These are phyloP conservation scores for Lithophane socia DNA, from an alignment of 2,888 invertebrate species.

Conservation along the genomic window DNA sequence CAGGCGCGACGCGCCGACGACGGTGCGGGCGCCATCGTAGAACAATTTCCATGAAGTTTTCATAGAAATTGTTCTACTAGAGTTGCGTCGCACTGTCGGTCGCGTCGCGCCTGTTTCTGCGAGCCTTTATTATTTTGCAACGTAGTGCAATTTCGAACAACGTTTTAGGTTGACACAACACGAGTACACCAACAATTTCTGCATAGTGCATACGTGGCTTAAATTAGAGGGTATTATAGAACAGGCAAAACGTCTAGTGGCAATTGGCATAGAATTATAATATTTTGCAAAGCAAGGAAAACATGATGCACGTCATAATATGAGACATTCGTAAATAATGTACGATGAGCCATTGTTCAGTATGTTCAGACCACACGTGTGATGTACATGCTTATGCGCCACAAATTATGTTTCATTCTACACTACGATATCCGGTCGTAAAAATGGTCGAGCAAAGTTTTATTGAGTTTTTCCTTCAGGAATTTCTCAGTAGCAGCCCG, in stretches of 20 bases:
- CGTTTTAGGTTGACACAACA: constrained; percentile 10
- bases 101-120: too few relatives aligned
- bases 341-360: constrained; percentile 52
- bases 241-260: background rate
- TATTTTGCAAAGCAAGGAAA: constrained; percentile 46
- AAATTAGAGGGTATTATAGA: background rate
- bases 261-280: constrained; percentile 27
- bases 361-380: constrained; percentile 27
- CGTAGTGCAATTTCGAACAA: background rate
- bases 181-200: constrained; percentile 20
- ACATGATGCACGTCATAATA: constrained; percentile 33
- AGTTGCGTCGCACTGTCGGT: too few relatives aligned
- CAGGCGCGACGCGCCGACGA: too few relatives aligned
- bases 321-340: constrained; percentile 41
- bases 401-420: background rate
- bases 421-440: background rate
- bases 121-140: constrained; percentile 11
- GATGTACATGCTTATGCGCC: background rate
- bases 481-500: background rate
- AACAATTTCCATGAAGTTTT: too few relatives aligned
- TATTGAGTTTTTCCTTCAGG: too few relatives aligned
- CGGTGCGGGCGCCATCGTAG: too few relatives aligned
- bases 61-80: too few relatives aligned
- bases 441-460: background rate
- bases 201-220: constrained; percentile 19